phyloP scores from a whole-genome alignment of 1,140 invertebrate genomes.

The Diabrotica virgifera region DNA sequence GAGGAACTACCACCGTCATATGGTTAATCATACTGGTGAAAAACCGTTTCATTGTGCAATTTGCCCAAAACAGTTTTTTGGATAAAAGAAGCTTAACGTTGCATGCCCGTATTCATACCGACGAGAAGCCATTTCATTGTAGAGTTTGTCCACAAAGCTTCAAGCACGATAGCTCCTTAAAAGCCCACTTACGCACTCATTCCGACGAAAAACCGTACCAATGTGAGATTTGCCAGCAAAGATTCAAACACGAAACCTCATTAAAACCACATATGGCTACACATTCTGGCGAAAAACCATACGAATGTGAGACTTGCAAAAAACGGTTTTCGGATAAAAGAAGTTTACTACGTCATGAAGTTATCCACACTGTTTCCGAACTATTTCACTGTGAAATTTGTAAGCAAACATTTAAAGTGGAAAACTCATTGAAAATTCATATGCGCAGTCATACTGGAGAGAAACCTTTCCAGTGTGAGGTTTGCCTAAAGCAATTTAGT shows the following conservation, averaged over 20 bases:
- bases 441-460: constrained; percentile 59
- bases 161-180: constrained; percentile 47
- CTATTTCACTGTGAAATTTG: constrained; percentile 54
- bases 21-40: constrained; percentile 32
- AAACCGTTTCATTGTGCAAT: constrained; percentile 60
- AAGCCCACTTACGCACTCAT: constrained; percentile 51
- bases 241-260: constrained; percentile 37
- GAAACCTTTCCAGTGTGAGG: constrained; percentile 60
- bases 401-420: constrained; percentile 52
- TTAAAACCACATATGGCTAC: constrained; percentile 41
- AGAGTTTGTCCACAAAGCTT: constrained; percentile 51
- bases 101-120: constrained; percentile 60
- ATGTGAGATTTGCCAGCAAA: constrained; percentile 40
- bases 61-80: constrained; percentile 62
- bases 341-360: constrained; percentile 46
- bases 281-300: constrained; percentile 43
- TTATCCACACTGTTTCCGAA: constrained; percentile 47
- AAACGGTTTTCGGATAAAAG: constrained; percentile 49
- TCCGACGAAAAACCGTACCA: constrained; percentile 44
- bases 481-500: constrained; percentile 58
- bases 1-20: too few species aligned
- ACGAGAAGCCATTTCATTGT: constrained; percentile 8
- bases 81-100: constrained; percentile 63
- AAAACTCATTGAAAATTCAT: constrained; percentile 48
- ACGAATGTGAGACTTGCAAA: constrained; percentile 48